Evolutionary conservation across 2,888 invertebrate genomes (phyloP), one percentile per base, ranked within the genome.

Genomic region (Helleia helle): DNA sequence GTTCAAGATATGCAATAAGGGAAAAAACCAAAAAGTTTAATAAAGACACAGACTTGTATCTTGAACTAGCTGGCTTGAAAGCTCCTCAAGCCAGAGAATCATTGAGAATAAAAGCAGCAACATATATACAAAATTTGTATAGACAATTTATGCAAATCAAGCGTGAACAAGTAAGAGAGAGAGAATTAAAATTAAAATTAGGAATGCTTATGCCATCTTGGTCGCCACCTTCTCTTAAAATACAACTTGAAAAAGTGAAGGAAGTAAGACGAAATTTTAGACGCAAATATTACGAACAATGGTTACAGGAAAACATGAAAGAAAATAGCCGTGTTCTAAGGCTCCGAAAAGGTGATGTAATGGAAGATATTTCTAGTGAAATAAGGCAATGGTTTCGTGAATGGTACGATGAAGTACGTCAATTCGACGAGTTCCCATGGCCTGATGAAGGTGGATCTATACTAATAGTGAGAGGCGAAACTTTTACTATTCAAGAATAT

Each of bases 311-410:
- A 52, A 70, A 79, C 46, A 38, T 85, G 1, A 79, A 75, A 42
- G 88, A 88, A 64, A 85, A 86, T 52, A 57, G 73, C 14, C 73
- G 84, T 11, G 71, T 88, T 12, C 56, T 88, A 12, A 63, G 68
- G 47, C 69, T 88, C 2, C 68, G 86, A 36, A 79, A 84, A 54
- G 88, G 87, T 3, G 79, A 87, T 25, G 79, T 93, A 48, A 88
- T 91, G 71, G 93, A 94, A 59, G 90, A 91, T 52, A 91, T 93
- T 62, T 88, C 90, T 26, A 90, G 88, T 47, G 93, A 94, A 76
- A 88, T 94, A 42, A 83, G 91, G 42, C 88, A 89, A 56, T 94
- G 93, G 93, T 90, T 92, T 58, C 62, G 83, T 34, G 75, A 88
- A 40, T 93, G 91, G 90, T 84, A 91, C 69, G 65, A 68, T 27